A percentile compares a stretch with the other conserved stretches of the same genome.
Evolutionary conservation across 2,113 vertebrate species (phyloP).

Genomic region (Butastur rufipennis): DNA sequence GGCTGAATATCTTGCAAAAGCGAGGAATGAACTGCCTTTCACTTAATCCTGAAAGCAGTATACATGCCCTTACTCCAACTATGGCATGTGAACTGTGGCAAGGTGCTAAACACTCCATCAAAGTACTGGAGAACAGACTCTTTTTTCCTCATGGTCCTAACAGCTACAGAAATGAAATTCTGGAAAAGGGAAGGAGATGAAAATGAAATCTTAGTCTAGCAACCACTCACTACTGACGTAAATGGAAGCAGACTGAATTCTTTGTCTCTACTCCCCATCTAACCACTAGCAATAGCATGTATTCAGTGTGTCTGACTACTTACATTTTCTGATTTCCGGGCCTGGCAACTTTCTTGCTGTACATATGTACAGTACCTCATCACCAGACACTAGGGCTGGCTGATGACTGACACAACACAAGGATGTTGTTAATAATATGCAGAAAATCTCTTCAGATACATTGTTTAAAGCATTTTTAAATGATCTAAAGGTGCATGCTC

Average conservation of each 20-base stretch:
- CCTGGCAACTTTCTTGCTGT: background rate
- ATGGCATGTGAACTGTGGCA: background rate
- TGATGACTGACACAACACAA: background rate
- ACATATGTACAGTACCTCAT: background rate
- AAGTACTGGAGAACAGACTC: background rate
- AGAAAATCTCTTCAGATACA: background rate
- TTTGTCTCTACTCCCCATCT: background rate
- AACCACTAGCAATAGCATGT: too few species aligned
- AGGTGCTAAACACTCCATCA: background rate
- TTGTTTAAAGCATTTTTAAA: background rate
- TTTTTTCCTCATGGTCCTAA: background rate
- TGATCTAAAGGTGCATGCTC: background rate
- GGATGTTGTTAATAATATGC: background rate
- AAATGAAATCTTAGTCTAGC: background rate
- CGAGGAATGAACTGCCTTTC: background rate
- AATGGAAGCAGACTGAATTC: background rate
- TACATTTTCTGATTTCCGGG: background rate
- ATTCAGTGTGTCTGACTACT: background rate
- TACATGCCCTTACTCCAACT: background rate
- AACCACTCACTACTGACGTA: background rate
- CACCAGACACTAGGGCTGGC: background rate
- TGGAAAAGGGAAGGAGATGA: background rate
- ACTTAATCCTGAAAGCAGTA: background rate
- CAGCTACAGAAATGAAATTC: background rate
- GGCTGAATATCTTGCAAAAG: background rate